phyloP scores from a whole-genome alignment of 2,888 invertebrate species.

The Macrosiphum euphorbiae region DNA sequence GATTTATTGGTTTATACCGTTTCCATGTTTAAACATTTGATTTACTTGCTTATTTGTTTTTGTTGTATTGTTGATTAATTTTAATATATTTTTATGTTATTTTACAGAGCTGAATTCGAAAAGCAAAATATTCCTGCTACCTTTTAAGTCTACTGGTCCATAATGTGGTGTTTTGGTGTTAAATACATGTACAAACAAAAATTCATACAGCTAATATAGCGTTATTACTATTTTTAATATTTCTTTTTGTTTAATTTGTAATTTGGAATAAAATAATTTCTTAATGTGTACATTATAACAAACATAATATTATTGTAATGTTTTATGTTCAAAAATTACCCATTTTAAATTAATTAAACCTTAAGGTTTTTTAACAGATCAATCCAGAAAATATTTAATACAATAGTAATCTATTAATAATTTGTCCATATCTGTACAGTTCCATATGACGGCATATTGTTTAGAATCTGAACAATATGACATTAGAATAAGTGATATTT shows the following conservation, averaged over 20 bases:
- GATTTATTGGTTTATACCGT: not conserved
- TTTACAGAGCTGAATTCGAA: slow-evolving; percentile 72
- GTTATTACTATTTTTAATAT: slow-evolving; percentile 16
- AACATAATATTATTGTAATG: not conserved
- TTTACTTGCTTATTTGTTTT: not conserved
- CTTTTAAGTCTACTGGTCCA: slow-evolving; percentile 55
- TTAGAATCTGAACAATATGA: not conserved
- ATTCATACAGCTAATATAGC: slow-evolving; percentile 12
- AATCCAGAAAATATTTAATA: not conserved
- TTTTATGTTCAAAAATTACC: not conserved
- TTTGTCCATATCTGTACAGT: not conserved
- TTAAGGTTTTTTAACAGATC: not conserved
- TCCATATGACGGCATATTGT: not conserved
- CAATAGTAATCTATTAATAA: not conserved
- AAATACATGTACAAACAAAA: slow-evolving; percentile 34
- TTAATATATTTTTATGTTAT: slow-evolving; percentile 8
- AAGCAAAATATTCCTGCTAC: slow-evolving; percentile 66
- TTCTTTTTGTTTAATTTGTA: slow-evolving; percentile 33
- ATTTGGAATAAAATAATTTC: not conserved
- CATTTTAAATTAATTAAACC: too few relatives aligned
- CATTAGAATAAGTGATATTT: not conserved
- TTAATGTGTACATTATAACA: not conserved
- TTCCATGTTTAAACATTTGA: not conserved
- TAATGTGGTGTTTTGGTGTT: slow-evolving; percentile 12
- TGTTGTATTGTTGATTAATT: not conserved